Evolutionary conservation across 2,797 vertebrate genomes (phyloP).

Genomic region (Helarctos malayanus): DNA sequence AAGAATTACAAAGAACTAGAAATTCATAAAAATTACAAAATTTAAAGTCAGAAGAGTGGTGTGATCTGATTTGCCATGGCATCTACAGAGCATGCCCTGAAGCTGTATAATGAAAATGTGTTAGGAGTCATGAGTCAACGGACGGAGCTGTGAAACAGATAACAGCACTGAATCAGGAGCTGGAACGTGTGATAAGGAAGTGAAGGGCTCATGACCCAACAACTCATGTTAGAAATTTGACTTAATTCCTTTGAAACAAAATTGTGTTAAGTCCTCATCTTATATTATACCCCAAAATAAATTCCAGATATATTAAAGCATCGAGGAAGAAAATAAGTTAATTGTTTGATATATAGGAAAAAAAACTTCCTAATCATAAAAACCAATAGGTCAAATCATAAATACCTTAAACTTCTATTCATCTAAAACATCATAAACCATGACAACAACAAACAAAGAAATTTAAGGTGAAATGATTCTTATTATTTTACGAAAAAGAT

Average conservation of each 20-base stretch:
- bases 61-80: not conserved
- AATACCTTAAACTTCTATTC: not conserved
- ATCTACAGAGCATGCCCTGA: not conserved
- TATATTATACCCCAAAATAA: not conserved
- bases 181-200: not conserved
- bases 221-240: not conserved
- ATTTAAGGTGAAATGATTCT: not conserved
- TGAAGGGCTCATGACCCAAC: not conserved
- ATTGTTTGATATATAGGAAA: not conserved
- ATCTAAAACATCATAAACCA: not conserved
- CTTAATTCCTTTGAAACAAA: not conserved
- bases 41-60: not conserved
- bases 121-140: not conserved
- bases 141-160: not conserved
- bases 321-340: not conserved
- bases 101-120: not conserved
- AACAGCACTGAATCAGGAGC: not conserved
- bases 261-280: not conserved
- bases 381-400: not conserved
- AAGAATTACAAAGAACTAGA: not conserved
- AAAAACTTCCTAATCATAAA: not conserved
- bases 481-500: not conserved
- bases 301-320: not conserved
- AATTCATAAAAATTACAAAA: not conserved
- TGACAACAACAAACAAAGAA: not conserved